Conservation (phyloP, 2,113 vertebrate species). For the Oxyura jamaicensis region DNA sequence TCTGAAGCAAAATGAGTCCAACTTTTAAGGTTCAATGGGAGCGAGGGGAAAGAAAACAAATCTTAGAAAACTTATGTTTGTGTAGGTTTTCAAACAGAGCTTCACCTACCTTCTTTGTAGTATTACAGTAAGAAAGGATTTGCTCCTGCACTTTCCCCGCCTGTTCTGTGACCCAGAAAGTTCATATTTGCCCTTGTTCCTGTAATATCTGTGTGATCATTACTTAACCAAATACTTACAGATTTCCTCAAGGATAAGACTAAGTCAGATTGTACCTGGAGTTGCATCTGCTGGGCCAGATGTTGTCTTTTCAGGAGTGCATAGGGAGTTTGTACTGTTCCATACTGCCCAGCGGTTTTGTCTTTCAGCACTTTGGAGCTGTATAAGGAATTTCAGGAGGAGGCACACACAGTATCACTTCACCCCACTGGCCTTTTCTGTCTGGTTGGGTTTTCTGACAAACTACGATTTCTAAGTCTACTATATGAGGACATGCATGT, state of each 20-base stretch:
- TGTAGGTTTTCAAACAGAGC: not conserved
- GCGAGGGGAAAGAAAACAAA: not conserved
- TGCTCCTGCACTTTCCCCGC: not conserved
- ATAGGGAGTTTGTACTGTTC: not conserved
- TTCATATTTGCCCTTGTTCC: not conserved
- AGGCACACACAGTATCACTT: conserved; percentile 86
- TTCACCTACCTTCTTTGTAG: not conserved
- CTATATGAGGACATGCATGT: conserved; percentile 87
- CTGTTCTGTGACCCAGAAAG: not conserved
- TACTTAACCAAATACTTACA: not conserved
- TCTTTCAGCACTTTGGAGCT: conserved; percentile 86
- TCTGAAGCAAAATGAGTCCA: not conserved
- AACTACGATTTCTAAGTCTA: conserved; percentile 90
- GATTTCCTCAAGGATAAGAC: not conserved
- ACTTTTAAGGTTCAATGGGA: not conserved
- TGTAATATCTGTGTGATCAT: not conserved
- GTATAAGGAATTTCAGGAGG: conserved; percentile 89
- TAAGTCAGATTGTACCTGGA: not conserved
- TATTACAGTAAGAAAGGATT: not conserved
- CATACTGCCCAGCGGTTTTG: not conserved
- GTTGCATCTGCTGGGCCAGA: not conserved
- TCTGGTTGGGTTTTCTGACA: conserved; percentile 92
- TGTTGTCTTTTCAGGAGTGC: not conserved
- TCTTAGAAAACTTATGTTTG: not conserved
- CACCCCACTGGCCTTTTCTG: conserved; percentile 91